Evolutionary conservation across 2,113 vertebrate species (phyloP).

Genomic region (Australoheros scitulus): DNA sequence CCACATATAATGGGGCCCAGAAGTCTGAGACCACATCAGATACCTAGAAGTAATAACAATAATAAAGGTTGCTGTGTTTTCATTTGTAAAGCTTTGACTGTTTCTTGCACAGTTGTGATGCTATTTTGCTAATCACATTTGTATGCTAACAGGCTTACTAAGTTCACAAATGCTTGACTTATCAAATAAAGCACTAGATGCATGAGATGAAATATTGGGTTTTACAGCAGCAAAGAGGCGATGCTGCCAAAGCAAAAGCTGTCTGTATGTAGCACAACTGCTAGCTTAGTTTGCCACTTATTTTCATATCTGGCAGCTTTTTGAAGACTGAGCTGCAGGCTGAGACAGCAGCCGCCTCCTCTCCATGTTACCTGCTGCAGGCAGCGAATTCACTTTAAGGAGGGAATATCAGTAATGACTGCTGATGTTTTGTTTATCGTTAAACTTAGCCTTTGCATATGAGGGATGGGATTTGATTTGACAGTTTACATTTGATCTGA

Average conservation of each 20-base stretch:
- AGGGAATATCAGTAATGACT: neutral
- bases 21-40: too few relatives aligned
- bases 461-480: neutral
- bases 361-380: neutral
- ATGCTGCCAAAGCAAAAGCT: neutral
- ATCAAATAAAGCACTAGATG: neutral
- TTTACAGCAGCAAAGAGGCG: neutral
- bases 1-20: neutral
- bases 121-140: neutral
- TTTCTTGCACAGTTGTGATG: neutral
- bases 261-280: neutral
- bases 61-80: neutral
- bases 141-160: neutral
- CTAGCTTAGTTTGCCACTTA: neutral
- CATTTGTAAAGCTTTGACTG: too few relatives aligned
- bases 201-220: neutral
- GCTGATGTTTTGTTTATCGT: neutral
- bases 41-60: neutral
- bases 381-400: neutral
- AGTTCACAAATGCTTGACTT: neutral
- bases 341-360: neutral
- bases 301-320: neutral
- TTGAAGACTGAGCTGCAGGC: neutral
- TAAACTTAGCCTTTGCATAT: too few relatives aligned
- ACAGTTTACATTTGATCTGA: neutral